Evolutionary conservation across 2,797 vertebrate genomes (phyloP), one percentile per base, ranked within the genome.

Genomic region (Neomorphus geoffroyi): DNA sequence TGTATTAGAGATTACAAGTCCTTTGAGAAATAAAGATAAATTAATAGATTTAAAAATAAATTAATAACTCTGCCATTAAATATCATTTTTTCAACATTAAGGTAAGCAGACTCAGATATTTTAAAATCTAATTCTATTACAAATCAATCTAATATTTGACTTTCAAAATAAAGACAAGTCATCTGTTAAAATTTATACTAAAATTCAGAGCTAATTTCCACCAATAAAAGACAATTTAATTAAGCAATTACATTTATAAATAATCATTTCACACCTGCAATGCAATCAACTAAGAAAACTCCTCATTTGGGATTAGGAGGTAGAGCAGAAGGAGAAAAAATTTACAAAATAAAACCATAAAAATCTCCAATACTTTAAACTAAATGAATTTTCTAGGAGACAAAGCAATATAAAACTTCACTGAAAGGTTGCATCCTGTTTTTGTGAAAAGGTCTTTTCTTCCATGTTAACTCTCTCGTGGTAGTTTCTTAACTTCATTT

Each of bases 241-340:
- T 46, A 78, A 37, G 56, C n/a, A 41, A 69, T 90, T 80, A 72
- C 0, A 57, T 26, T 41, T 46, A 60, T 10, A 92, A 94, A 80
- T 18, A 86, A 86, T 32, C 30, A 89, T 56, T 88, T 90, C 46
- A 56, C 37, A 79, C 35, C 64, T 91, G 45, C 33, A 81, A 30
- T 46, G 65, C 53, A 71, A 72, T 60, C 54, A 80, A 32, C 16
- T 54, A 64, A 61, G n/a, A 69, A 82, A 62, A 56, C 30, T 54
- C 17, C 26, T 54, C 18, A 66, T 54, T 37, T 62, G 51, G 58
- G 57, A 62, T 54, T 1, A 73, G 50, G 21, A 72, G 10, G 28
- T 73, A 48, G 32, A 24, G 23, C 33, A 61, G 12, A n/a, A 48
- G 11, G 45, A 79, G 32, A 71, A 23, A 27, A 85, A 83, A 64